Evolutionary conservation across 92 coral and sea anemone species (phyloP).

Genomic region (Palythoa grandiflora): DNA sequence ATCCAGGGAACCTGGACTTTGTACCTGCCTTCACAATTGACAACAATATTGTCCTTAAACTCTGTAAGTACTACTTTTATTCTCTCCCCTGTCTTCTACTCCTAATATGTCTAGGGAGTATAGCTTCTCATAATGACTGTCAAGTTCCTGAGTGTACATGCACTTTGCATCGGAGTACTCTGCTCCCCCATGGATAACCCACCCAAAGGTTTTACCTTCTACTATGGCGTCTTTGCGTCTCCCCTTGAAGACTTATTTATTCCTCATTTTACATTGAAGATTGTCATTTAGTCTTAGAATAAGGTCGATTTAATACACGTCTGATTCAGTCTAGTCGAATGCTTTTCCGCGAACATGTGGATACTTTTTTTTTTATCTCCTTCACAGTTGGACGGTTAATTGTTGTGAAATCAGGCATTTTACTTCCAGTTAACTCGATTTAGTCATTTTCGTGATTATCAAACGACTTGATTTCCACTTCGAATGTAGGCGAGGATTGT

Average conservation of each 20-base stretch:
- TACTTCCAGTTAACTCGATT: conserved; percentile 20
- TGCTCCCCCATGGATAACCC: no score
- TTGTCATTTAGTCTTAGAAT: conserved; percentile 22
- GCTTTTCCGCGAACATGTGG: neutral
- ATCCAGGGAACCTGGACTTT: neutral
- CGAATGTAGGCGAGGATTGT: conserved; percentile 11
- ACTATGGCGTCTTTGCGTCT: conserved; percentile 52
- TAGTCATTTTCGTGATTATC: no score
- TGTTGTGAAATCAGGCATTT: conserved; percentile 40
- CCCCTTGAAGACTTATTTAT: conserved; percentile 2
- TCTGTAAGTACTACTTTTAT: no score
- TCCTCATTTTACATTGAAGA: conserved; percentile 46
- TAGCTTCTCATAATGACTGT: conserved; percentile 7
- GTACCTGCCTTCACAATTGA: no score
- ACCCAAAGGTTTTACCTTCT: conserved; percentile 43
- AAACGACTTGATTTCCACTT: no score
- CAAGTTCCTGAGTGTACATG: neutral
- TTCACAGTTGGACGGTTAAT: conserved; percentile 60
- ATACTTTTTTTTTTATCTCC: conserved; percentile 51
- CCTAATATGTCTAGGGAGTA: no score
- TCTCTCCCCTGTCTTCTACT: conserved; percentile 14
- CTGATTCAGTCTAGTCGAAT: no score
- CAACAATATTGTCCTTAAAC: no score
- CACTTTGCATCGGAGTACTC: no score
- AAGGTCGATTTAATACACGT: no score